Conservation (phyloP, 2,113 vertebrate species). For the Cryptomyrus ogoouensis region DNA sequence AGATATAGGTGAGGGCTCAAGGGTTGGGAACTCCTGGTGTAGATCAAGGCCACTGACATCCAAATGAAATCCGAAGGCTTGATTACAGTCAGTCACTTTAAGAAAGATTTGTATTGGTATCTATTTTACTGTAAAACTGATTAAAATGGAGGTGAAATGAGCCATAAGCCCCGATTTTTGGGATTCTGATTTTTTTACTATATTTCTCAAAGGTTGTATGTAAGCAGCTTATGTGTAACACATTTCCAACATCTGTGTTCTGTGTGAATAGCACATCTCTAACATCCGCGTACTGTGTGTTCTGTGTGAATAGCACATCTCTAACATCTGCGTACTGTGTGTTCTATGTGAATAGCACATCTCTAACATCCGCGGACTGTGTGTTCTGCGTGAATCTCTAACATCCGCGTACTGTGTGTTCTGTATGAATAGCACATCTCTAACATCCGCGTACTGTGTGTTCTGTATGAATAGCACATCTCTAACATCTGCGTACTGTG, state of each 20-base stretch:
- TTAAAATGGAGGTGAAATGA: neutral
- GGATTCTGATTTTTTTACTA: neutral
- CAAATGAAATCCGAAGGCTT: neutral
- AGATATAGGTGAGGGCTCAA: neutral
- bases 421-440: neutral
- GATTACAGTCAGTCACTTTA: neutral
- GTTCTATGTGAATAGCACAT: neutral
- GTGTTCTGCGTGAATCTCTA: too few relatives aligned
- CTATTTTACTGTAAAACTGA: neutral
- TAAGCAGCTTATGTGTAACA: neutral
- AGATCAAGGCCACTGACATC: neutral
- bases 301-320: neutral
- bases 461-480: neutral
- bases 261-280: neutral
- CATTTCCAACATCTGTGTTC: neutral
- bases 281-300: neutral
- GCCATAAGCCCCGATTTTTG: neutral
- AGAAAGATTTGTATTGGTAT: neutral
- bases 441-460: neutral
- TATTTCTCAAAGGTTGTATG: neutral
- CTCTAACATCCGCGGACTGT: neutral
- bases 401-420: neutral
- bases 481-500: neutral
- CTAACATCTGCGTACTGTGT: neutral
- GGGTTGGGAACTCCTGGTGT: neutral